Evolutionary conservation across 2,797 vertebrate genomes (phyloP), one percentile per base, ranked within the genome.

Genomic region (Coluber constrictor): DNA sequence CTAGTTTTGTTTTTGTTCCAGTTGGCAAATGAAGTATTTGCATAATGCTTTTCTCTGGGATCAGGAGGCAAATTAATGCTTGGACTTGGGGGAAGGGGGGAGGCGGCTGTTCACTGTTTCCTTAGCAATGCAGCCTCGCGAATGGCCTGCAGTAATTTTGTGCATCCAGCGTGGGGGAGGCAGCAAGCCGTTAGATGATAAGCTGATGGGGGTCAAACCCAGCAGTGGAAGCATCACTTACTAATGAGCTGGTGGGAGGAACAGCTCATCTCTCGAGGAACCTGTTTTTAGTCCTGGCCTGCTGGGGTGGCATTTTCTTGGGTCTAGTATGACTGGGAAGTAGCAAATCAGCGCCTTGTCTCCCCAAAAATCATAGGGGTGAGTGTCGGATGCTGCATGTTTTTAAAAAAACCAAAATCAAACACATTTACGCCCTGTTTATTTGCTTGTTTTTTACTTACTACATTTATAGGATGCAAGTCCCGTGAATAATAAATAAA

Each of bases 221-320:
- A 29, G 61, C n/a, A 10, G 2, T 23, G 18, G 55, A 59, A 90
- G 63, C 20, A n/a, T 47, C 27, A 32, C 88, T 74, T 79, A 51
- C 43, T 90, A 27, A 94, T 79, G 79, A 13, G 51, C 5, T 3
- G 16, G 92, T 55, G 51, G 60, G 79, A 47, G 59, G 29, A 90
- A 27, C 55, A 70, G 55, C 43, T 90, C 37, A 47, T 88, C 74
- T 87, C 63, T 93, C 60, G 29, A 87, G 79, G 60, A 93, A 90
- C 54, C 61, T 63, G 51, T 63, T 57, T 90, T 11, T 5, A 56
- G 10, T 20, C 10, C 12, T n/a, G 27, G 29, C 57, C 0, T 9
- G 13, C 43, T 12, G 6, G 51, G 37, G 5, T 27, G 9, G 27
- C 37, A 10, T 61, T 55, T 23, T 20, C 63, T 7, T 12, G 11